A percentile compares a stretch with the other conserved stretches of the same genome.
Evolutionary conservation across 2,113 vertebrate genomes (phyloP).

Genomic region (Sialia sialis): DNA sequence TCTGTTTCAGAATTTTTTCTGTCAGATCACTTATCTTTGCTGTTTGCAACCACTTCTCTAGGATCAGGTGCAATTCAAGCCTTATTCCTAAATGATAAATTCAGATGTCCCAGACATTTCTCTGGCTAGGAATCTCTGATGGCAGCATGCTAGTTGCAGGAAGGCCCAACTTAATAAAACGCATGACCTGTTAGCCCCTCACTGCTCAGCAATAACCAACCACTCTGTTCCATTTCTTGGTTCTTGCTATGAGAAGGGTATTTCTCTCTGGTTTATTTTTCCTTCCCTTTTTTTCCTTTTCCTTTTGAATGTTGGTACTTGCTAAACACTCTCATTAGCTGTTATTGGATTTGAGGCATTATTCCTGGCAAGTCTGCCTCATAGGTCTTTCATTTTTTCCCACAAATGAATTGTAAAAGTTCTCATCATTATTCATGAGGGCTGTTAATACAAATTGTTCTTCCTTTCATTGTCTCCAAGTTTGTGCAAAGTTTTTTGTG

Average conservation of each 20-base stretch:
- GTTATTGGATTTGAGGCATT: background rate
- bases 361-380: background rate
- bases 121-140: background rate
- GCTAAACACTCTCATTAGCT: background rate
- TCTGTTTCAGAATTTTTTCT: background rate
- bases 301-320: background rate
- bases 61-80: background rate
- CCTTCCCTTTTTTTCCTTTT: rapidly evolving
- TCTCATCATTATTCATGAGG: background rate
- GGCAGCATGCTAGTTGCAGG: background rate
- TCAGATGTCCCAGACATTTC: background rate
- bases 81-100: background rate
- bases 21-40: background rate
- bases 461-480: background rate
- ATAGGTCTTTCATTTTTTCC: background rate
- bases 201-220: background rate
- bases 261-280: background rate
- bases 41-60: background rate
- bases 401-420: background rate
- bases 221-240: background rate
- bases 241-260: background rate
- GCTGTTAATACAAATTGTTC: background rate
- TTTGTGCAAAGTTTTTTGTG: background rate
- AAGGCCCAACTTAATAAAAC: background rate
- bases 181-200: background rate